Evolutionary conservation across 1,140 invertebrate genomes (phyloP).

Genomic region (Oncopeltus fasciatus): DNA sequence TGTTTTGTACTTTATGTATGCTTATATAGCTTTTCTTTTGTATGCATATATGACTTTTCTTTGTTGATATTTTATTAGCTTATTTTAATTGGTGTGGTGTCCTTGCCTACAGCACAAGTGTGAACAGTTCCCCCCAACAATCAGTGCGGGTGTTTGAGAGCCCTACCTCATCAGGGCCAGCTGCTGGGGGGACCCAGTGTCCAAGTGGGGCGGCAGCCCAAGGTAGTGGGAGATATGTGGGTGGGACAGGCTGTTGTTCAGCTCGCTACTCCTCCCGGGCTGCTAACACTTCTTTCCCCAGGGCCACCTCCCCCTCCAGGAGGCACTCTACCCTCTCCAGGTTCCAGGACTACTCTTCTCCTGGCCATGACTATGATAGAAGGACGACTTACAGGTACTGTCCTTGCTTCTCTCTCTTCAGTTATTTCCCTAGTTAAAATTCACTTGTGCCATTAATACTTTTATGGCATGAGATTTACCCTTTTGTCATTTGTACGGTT

Average conservation of each 20-base stretch:
- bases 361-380: not conserved
- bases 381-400: slow-evolving; percentile 17
- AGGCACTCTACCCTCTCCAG: not conserved
- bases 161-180: slow-evolving; percentile 8
- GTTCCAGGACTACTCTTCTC: not conserved
- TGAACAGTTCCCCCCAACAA: not conserved
- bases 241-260: not conserved
- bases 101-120: not conserved
- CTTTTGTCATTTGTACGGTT: too few species aligned
- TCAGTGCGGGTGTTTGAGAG: slow-evolving; percentile 8
- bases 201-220: not conserved
- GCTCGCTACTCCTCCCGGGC: not conserved
- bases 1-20: too few species aligned
- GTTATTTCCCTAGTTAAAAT: too few species aligned
- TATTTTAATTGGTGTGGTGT: too few species aligned
- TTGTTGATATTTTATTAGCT: too few species aligned
- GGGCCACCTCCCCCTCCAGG: not conserved
- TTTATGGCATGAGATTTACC: too few species aligned
- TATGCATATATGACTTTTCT: too few species aligned
- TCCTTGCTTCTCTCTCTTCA: too few species aligned
- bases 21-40: too few species aligned
- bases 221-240: not conserved
- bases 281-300: not conserved
- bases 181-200: too few species aligned
- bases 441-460: too few species aligned